Evolutionary conservation across 2,797 vertebrate species (phyloP), one percentile per base, ranked within the genome.

Genomic region (Intellagama lesueurii): DNA sequence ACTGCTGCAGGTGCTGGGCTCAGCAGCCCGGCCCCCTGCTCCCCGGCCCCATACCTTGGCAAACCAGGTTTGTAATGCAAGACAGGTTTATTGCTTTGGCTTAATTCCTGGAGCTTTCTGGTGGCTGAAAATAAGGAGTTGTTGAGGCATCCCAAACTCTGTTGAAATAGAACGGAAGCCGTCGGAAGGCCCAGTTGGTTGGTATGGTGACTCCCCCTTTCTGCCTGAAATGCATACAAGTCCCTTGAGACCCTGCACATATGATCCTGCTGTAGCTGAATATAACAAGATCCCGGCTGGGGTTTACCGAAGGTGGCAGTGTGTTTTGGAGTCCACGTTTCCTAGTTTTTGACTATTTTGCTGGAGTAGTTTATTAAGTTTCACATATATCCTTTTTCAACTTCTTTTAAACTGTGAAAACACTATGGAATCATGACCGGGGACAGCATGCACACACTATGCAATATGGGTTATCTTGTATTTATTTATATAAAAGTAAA

Each of bases 401-500:
- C 32, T 19, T 35, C 40, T 90, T 93, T 95, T 94, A 94, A 96
- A 96, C 96, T 97, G 96, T 97, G 96, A 97, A 97, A 96, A 92
- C 94, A 97, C 96, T 94, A 77, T 86, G 70, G 26, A 96, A 94
- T 97, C 97, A 96, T 95, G 96, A 97, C 92, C 97, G 96, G 94
- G 79, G 97, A 97, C 96, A 96, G 96, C 95, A 97, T 97, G 96
- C 96, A 96, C 97, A 97, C 96, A 97, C 98, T 99, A 98, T 98
- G 98, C 98, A 98, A 98, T 97, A 97, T 96, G 97, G 96, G 95
- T 96, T 96, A 97, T 96, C 95, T 95, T 96, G 94, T 98, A 97
- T 98, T 98, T 98, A 98, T 98, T 98, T 98, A 96, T 97, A 97
- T 97, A 96, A 97, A 96, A 96, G 95, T 96, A 96, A 96, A 95